Evolutionary conservation across 2,113 vertebrate genomes (phyloP).

Genomic region (Guaruba guarouba): DNA sequence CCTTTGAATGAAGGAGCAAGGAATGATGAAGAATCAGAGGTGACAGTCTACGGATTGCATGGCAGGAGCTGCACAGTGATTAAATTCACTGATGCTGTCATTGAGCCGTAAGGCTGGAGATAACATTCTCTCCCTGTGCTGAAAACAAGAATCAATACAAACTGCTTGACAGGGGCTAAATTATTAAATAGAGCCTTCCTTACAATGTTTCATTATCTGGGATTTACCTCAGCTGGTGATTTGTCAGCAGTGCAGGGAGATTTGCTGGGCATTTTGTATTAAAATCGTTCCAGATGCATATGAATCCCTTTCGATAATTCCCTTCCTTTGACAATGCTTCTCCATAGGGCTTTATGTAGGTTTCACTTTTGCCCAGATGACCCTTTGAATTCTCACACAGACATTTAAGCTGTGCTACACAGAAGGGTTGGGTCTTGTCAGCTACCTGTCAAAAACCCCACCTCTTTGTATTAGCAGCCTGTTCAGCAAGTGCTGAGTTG

Average conservation of each 20-base stretch:
- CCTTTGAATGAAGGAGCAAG: neutral
- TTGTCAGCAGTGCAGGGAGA: constrained; percentile 64
- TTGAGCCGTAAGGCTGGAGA: constrained; percentile 75
- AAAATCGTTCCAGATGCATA: constrained; percentile 60
- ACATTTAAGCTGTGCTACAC: neutral
- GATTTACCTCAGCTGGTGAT: constrained; percentile 78
- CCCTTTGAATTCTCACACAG: constrained; percentile 15
- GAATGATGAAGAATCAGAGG: constrained; percentile 71
- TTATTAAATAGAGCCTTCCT: constrained; percentile 87
- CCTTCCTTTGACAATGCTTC: neutral
- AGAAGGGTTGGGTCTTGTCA: neutral
- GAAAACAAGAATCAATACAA: constrained; percentile 88
- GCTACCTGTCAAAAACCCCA: neutral
- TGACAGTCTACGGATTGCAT: constrained; percentile 69
- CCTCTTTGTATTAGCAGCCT: neutral
- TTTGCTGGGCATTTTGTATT: constrained; percentile 73
- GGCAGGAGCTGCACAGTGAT: constrained; percentile 74
- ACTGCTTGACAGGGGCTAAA: constrained; percentile 84
- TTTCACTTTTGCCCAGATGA: constrained; percentile 31
- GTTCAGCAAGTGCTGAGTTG: neutral
- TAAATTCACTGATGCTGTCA: constrained; percentile 82
- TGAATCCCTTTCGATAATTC: constrained; percentile 70
- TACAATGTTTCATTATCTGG: constrained; percentile 80
- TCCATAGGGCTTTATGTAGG: neutral
- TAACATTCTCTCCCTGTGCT: constrained; percentile 83